Conservation (phyloP, 2,888 invertebrate species). For the Laothoe populi region DNA sequence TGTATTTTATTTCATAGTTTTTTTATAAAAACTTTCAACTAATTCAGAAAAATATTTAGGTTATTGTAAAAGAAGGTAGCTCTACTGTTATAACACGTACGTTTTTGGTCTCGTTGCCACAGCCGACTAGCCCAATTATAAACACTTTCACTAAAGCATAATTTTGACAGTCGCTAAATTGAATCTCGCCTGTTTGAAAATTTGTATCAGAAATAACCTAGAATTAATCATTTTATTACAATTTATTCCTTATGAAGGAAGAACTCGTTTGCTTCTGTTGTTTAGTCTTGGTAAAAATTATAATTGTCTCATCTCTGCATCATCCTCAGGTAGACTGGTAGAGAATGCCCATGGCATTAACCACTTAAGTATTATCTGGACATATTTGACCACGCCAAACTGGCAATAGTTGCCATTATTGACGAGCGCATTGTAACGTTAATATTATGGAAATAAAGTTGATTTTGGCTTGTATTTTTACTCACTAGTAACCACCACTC, state of each 20-base stretch:
- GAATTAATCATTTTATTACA: constrained; percentile 27
- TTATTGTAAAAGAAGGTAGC: neutral
- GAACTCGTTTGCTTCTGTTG: neutral
- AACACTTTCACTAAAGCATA: constrained; percentile 58
- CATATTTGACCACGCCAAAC: no score
- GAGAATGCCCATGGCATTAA: no score
- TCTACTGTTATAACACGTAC: neutral
- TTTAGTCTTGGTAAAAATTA: no score
- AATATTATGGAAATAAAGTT: no score
- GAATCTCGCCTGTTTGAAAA: constrained; percentile 40
- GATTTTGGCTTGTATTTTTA: no score
- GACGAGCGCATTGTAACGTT: no score
- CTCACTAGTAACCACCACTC: no score
- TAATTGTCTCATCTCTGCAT: no score
- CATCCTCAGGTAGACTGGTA: no score
- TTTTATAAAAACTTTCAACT: constrained; percentile 6
- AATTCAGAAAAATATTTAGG: constrained; percentile 9
- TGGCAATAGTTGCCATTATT: no score
- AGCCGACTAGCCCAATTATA: constrained; percentile 42
- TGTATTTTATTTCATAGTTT: neutral
- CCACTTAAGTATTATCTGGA: no score
- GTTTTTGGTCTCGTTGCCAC: constrained; percentile 2
- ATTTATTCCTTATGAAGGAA: neutral
- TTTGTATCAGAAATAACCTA: constrained; percentile 34
- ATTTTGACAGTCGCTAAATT: constrained; percentile 51